These are phyloP conservation scores for Anoplophora glabripennis DNA, from an alignment of 1,140 invertebrate genomes.

Conservation along the genomic window DNA sequence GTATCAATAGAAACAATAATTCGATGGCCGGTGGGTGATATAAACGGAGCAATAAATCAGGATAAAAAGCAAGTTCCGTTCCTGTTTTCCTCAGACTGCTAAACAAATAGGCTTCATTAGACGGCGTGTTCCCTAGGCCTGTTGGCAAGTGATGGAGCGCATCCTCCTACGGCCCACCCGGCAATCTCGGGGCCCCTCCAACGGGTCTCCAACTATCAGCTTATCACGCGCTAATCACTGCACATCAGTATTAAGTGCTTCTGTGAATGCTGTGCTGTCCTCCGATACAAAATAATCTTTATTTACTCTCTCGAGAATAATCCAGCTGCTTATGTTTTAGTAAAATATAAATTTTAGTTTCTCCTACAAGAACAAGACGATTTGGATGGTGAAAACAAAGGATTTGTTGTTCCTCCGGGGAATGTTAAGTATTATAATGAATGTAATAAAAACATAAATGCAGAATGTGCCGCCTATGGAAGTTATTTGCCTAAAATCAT, in stretches of 20 bases:
- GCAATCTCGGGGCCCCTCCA: conserved; percentile 4
- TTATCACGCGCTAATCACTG: conserved; percentile 28
- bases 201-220: conserved; percentile 21
- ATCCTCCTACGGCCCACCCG: conserved; percentile 8
- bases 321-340: no score
- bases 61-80: conserved; percentile 26
- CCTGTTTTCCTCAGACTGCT: conserved; percentile 25
- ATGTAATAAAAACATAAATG: no score
- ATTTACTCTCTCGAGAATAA: no score
- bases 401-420: no score
- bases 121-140: conserved; percentile 16
- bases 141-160: conserved; percentile 18
- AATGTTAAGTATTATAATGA: no score
- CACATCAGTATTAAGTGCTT: conserved; percentile 20
- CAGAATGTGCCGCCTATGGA: no score
- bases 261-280: no score
- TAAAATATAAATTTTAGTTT: no score
- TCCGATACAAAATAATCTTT: no score
- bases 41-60: conserved; percentile 26
- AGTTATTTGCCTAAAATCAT: no score
- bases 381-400: no score
- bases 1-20: conserved; percentile 16
- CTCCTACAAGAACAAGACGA: no score
- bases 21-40: conserved; percentile 15
- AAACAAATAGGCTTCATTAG: conserved; percentile 30